Conservation (phyloP, 1,140 invertebrate genomes). For the Aphaenogaster rudis region DNA sequence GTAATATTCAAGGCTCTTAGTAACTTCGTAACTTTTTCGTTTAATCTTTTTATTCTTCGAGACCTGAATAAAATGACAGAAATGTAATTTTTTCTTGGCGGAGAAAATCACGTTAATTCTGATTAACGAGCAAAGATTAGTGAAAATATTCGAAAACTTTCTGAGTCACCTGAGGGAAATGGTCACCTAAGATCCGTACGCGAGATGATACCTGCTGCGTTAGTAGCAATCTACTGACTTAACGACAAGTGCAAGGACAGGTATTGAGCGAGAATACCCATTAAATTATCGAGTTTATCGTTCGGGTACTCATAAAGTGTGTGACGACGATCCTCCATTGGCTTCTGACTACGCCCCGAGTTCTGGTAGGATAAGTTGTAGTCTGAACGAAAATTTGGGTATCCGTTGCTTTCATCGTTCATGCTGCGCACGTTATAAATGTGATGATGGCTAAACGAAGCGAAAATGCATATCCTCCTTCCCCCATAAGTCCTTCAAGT, state of each 20-base stretch:
- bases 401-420: background rate
- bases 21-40: background rate
- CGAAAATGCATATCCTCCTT: background rate
- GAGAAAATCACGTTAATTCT: background rate
- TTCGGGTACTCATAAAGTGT: constrained; percentile 76
- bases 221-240: constrained; percentile 63
- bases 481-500: background rate
- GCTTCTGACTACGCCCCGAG: constrained; percentile 58
- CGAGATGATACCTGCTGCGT: constrained; percentile 63
- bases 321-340: constrained; percentile 49
- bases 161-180: background rate
- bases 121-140: background rate
- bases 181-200: background rate
- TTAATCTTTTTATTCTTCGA: background rate
- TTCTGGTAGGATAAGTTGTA: constrained; percentile 58
- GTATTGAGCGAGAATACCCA: constrained; percentile 70
- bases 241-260: constrained; percentile 74
- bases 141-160: constrained; percentile 26
- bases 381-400: constrained; percentile 45
- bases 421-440: background rate
- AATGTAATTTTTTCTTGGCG: background rate
- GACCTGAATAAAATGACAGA: background rate
- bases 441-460: background rate
- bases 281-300: constrained; percentile 83
- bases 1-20: background rate